phyloP scores from a whole-genome alignment of 2,888 invertebrate species.

The Strigamia crassipes region DNA sequence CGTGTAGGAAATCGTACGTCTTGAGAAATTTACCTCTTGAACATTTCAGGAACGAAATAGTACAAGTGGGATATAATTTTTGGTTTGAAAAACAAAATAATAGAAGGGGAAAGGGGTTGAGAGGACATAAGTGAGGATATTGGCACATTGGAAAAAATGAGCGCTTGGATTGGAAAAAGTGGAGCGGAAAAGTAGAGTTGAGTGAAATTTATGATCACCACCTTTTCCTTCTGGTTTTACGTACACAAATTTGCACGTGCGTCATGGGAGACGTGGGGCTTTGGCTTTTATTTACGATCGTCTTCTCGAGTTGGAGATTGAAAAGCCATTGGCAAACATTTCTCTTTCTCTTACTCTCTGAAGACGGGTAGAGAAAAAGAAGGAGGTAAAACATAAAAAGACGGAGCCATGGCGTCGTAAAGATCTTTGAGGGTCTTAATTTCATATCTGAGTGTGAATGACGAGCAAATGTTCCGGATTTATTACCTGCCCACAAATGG shows the following conservation, averaged over 20 bases:
- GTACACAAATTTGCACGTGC: constrained; percentile 21
- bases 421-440: constrained; percentile 11
- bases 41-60: neutral
- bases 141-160: constrained; percentile 21
- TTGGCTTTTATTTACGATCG: constrained; percentile 21
- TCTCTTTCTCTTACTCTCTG: constrained; percentile 16
- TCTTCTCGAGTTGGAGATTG: constrained; percentile 21
- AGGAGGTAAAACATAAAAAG: neutral
- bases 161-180: constrained; percentile 1
- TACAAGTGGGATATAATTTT: neutral
- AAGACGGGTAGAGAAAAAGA: neutral
- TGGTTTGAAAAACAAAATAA: neutral
- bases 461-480: constrained; percentile 16
- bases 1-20: too few species aligned
- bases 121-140: constrained; percentile 14
- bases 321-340: constrained; percentile 21
- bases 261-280: constrained; percentile 12
- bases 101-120: neutral
- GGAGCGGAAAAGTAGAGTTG: neutral
- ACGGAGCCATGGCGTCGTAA: constrained; percentile 21
- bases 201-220: constrained; percentile 16
- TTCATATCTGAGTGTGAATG: constrained; percentile 21
- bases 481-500: constrained; percentile 21
- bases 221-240: constrained; percentile 21
- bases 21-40: neutral